Conservation (phyloP, 1,140 invertebrate species). For the Tenebrio molitor region DNA sequence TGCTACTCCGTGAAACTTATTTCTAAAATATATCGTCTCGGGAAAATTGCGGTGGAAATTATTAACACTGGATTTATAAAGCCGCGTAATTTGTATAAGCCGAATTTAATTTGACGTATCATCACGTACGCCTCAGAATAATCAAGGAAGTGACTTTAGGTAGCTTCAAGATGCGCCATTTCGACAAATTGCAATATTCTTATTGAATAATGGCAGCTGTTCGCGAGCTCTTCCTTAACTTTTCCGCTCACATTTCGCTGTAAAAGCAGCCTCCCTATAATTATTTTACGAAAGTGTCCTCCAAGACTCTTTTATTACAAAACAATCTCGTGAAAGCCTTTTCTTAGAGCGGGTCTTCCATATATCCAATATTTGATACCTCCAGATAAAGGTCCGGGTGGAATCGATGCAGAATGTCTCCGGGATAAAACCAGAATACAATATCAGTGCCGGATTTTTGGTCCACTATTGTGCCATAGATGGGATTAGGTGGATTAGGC, state of each 20-base stretch:
- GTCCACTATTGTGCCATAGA: slow-evolving; percentile 38
- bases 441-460: slow-evolving; percentile 34
- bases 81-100: too few relatives aligned
- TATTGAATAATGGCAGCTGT: too few relatives aligned
- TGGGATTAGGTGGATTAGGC: slow-evolving; percentile 37
- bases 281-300: slow-evolving; percentile 5
- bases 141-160: too few relatives aligned
- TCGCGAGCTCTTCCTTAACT: too few relatives aligned
- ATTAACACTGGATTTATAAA: too few relatives aligned
- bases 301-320: slow-evolving; percentile 8
- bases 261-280: too few relatives aligned
- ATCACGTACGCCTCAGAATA: too few relatives aligned
- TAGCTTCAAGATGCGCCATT: too few relatives aligned
- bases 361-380: slow-evolving; percentile 39
- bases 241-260: too few relatives aligned
- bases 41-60: not conserved
- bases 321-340: slow-evolving; percentile 34
- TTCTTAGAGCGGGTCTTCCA: not conserved
- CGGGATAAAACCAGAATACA: slow-evolving; percentile 27
- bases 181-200: too few relatives aligned
- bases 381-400: slow-evolving; percentile 26
- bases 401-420: slow-evolving; percentile 33
- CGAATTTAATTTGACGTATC: too few relatives aligned
- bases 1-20: not conserved
- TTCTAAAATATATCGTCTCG: not conserved